Conservation (phyloP, 2,888 invertebrate genomes). For the Melanostoma scalare region DNA sequence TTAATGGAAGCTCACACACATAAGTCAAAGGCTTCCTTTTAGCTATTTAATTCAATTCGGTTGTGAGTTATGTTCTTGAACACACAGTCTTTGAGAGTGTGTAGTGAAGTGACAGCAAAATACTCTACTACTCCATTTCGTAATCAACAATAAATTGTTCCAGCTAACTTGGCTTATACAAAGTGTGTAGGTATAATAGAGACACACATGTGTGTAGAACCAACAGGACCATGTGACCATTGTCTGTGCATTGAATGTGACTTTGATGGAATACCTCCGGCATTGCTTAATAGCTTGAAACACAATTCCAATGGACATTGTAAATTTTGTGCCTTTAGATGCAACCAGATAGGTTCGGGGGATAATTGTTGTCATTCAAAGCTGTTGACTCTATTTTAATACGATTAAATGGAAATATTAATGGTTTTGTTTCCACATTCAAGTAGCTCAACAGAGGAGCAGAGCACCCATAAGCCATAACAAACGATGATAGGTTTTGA, state of each 20-base stretch:
- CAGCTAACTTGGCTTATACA: slow-evolving; percentile 43
- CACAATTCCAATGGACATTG: slow-evolving; percentile 17
- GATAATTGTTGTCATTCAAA: slow-evolving; percentile 40
- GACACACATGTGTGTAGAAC: not conserved
- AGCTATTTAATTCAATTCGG: slow-evolving; percentile 63
- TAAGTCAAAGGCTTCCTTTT: slow-evolving; percentile 23
- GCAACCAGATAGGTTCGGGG: not conserved
- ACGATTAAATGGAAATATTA: slow-evolving; percentile 41
- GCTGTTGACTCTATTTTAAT: slow-evolving; percentile 18
- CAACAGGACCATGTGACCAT: slow-evolving; percentile 32
- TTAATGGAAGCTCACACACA: not conserved
- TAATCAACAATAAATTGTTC: slow-evolving; percentile 65
- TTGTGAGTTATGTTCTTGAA: slow-evolving; percentile 29
- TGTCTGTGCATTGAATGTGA: slow-evolving; percentile 42
- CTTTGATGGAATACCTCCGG: slow-evolving; percentile 55
- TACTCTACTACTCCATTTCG: not conserved
- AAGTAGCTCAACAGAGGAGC: not conserved
- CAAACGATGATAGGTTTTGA: slow-evolving; percentile 16
- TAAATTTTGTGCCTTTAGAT: slow-evolving; percentile 1
- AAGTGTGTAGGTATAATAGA: not conserved
- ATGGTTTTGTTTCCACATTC: slow-evolving; percentile 7
- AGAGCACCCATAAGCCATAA: not conserved
- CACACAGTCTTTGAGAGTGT: slow-evolving; percentile 23
- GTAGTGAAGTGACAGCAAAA: not conserved
- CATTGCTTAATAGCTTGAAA: slow-evolving; percentile 5